Evolutionary conservation across 2,113 vertebrate genomes (phyloP).

Genomic region (Verasper variegatus): DNA sequence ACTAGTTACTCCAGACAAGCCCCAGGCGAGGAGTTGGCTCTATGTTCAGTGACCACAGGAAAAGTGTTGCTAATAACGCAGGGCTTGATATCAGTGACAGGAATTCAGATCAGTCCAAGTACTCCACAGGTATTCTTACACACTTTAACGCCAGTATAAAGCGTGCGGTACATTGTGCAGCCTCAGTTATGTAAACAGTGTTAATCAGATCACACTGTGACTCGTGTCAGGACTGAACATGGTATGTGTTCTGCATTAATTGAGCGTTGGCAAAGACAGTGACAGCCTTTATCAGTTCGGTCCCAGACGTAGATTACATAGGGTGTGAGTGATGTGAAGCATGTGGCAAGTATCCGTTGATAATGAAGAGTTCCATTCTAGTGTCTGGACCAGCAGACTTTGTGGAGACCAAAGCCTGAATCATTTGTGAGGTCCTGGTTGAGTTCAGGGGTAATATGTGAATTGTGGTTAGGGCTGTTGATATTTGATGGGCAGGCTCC

Average conservation of each 20-base stretch:
- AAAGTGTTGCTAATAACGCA: background rate
- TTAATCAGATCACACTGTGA: conserved; percentile 20
- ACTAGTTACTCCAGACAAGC: no score
- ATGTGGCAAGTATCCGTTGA: conserved; percentile 58
- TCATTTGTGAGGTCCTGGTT: background rate
- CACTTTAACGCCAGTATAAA: background rate
- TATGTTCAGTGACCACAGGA: background rate
- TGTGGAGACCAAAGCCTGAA: background rate
- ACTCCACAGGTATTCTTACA: background rate
- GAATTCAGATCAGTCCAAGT: background rate
- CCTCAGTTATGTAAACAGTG: background rate
- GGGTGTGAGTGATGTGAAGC: conserved; percentile 40
- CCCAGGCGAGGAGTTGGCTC: no score
- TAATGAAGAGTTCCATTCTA: conserved; percentile 73
- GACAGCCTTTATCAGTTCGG: background rate
- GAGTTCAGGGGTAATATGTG: background rate
- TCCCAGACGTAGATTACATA: conserved; percentile 26
- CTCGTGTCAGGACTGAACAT: conserved; percentile 7
- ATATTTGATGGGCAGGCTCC: conserved; percentile 59
- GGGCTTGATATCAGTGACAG: background rate
- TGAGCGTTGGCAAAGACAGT: no score
- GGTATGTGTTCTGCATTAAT: conserved; percentile 3
- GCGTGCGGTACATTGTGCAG: background rate
- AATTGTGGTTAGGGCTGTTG: conserved; percentile 6
- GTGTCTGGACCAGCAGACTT: background rate